Evolutionary conservation across 2,888 invertebrate genomes (phyloP), one percentile per base, ranked within the genome.

Genomic region (Yponomeuta malinellus): DNA sequence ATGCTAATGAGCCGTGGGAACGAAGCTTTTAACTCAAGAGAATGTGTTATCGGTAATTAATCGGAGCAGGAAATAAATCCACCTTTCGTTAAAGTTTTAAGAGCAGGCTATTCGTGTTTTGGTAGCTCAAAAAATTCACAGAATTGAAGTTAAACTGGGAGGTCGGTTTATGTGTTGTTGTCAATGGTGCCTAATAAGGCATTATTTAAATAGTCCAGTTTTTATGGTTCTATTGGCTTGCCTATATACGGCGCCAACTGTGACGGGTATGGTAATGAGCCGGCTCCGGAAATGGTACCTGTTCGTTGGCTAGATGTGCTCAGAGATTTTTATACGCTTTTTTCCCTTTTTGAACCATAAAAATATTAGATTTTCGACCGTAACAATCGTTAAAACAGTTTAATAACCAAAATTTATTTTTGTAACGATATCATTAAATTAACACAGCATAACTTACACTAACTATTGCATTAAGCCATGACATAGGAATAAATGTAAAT

Each of bases 261-360:
- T 81, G 80, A 80, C 82, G 74, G 78, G 79, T 83, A 85, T 85
- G 81, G 72, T 83, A 85, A 86, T 85, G 73, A 79, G 76, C 33
- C 23, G 15, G 37, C 71, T 71, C 86, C 85, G 88, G 88, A 88
- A 86, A 83, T 81, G 79, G 78, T 83, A 87, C 87, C 87, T 81
- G 88, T 88, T 86, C 82, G 77, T 80, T 78, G 77, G 75, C 78
- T 78, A 79, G 83, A 84, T 83, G 84, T 31, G 69, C 29, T 43
- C 43, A 12, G 59, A 52, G 12, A 74, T 75, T 59, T 74, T 75
- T 85, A n/a, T 67, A 67, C n/a, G 29, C 33, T 43, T 67, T n/a
- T 67, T 33, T 33, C 33, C 43, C 10, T 15, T 67, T 65, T 65
- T 29, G 65, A 33, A 65, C 29, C 31, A 33, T 33, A 12, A 65